A percentile compares a stretch with the other conserved stretches of the same genome.
These are phyloP conservation scores for Altica lythri DNA, from an alignment of 2,888 invertebrate genomes.

Conservation along the genomic window DNA sequence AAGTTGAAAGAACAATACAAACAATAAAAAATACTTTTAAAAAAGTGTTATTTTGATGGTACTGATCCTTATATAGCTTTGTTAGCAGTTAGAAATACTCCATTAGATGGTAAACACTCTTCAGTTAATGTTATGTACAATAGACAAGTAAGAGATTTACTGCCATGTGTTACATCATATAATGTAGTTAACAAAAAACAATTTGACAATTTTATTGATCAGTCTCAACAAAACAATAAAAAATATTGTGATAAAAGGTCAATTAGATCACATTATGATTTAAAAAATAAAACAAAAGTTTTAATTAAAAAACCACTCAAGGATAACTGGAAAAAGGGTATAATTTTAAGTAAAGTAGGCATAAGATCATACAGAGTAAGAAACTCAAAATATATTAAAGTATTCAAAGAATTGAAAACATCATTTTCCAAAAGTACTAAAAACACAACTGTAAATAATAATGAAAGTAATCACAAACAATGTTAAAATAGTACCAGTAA, in stretches of 20 bases:
- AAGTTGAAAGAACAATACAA: constrained; percentile 11
- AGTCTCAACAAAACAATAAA: background rate
- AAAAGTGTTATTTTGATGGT: constrained; percentile 6
- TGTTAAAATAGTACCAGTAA: no score
- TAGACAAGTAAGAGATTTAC: background rate
- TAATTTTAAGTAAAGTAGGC: background rate
- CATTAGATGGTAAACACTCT: constrained; percentile 2
- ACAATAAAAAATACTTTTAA: constrained; percentile 10
- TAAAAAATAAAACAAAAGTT: background rate
- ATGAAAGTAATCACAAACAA: no score
- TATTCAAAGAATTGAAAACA: no score
- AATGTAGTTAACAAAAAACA: background rate
- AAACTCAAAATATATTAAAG: no score
- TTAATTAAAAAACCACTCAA: background rate
- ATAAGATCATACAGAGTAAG: background rate
- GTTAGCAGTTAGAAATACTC: constrained; percentile 4
- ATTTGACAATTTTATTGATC: background rate
- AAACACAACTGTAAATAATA: no score
- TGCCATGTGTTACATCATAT: background rate
- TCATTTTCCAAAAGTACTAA: no score
- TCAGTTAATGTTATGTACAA: constrained; percentile 3
- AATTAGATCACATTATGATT: background rate
- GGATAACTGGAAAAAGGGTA: background rate
- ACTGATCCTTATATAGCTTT: constrained; percentile 15
- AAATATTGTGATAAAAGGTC: constrained; percentile 3